Evolutionary conservation across 2,888 invertebrate species (phyloP), one percentile per base, ranked within the genome.

Genomic region (Lithosia quadra): DNA sequence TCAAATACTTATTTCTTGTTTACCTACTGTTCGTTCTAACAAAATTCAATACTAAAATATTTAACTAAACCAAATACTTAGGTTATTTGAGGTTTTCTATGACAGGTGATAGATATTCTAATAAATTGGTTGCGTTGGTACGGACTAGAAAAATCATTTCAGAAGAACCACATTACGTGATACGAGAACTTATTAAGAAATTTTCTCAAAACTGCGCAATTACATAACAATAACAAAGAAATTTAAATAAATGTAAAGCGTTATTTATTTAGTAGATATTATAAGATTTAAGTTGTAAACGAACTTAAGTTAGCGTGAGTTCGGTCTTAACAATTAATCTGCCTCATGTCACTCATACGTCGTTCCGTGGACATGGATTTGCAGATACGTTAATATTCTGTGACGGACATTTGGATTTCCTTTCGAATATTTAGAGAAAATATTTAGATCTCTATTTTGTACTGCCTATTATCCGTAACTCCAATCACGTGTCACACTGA

Each of bases 331-430:
- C 56, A 72, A 77, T 72, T 75, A 81, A 81, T 82, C 76, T 66
- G 60, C 65, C 63, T 56, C 39, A n/a, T 81, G 80, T 77, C 80
- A 81, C 75, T 81, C 81, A 79, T 63, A 66, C 74, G 80, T 77
- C 83, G 73, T 68, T 70, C 71, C 49, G 59, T 36, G 80, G 73
- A 75, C 65, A 65, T 71, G 82, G 79, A 82, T 82, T 77, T 75
- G 75, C 75, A 75, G 71, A 64, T 69, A 75, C 60, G 62, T 21
- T 34, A 34, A 60, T 77, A 68, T 79, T 71, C 43, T 62, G 62
- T 57, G 53, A 60, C 60, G 21, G 34, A 63, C 59, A 49, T 21
- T 65, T 36, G 59, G 49, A 53, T 61, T 64, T 55, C 67, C 64
- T 36, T 39, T 39, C 0, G 8, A 28, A n/a, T n/a, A 39, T 62